Evolutionary conservation across 2,888 invertebrate species (phyloP).

Genomic region (Abscondita cerata): DNA sequence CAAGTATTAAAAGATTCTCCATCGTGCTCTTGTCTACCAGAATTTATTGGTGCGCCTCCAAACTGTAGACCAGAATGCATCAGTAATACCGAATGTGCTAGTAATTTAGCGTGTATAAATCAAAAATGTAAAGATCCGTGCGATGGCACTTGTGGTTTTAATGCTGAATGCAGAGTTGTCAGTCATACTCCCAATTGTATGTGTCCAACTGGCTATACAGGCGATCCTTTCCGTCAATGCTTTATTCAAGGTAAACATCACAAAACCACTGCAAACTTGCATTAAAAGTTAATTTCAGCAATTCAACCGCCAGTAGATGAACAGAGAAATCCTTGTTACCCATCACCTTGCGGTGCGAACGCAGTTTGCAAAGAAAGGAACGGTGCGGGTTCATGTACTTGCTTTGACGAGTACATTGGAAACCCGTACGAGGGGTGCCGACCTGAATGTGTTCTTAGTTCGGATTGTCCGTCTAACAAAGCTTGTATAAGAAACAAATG

Average conservation of each 20-base stretch:
- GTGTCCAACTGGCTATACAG: conserved; percentile 63
- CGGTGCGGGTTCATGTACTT: conserved; percentile 63
- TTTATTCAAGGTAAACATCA: conserved; percentile 34
- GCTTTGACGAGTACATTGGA: conserved; percentile 67
- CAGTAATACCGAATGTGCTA: conserved; percentile 73
- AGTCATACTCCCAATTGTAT: conserved; percentile 67
- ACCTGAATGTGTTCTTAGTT: conserved; percentile 70
- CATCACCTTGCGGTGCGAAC: conserved; percentile 72
- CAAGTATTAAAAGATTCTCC: conserved; percentile 69
- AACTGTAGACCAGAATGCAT: conserved; percentile 77
- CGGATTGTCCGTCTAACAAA: conserved; percentile 70
- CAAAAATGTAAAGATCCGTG: conserved; percentile 77
- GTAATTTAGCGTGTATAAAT: conserved; percentile 75
- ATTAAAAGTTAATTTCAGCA: not conserved
- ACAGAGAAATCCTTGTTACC: conserved; percentile 62
- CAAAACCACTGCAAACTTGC: not conserved
- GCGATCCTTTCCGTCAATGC: conserved; percentile 66
- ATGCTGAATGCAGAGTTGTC: conserved; percentile 64
- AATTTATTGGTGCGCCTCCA: conserved; percentile 73
- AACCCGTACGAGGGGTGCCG: conserved; percentile 69
- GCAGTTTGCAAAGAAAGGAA: conserved; percentile 64
- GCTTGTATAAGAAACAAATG: conserved; percentile 73
- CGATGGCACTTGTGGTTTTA: conserved; percentile 64
- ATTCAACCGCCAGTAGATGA: conserved; percentile 39
- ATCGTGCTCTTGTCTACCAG: conserved; percentile 69